Conservation (phyloP, 2,888 invertebrate genomes). For the Amphimallon solstitiale region DNA sequence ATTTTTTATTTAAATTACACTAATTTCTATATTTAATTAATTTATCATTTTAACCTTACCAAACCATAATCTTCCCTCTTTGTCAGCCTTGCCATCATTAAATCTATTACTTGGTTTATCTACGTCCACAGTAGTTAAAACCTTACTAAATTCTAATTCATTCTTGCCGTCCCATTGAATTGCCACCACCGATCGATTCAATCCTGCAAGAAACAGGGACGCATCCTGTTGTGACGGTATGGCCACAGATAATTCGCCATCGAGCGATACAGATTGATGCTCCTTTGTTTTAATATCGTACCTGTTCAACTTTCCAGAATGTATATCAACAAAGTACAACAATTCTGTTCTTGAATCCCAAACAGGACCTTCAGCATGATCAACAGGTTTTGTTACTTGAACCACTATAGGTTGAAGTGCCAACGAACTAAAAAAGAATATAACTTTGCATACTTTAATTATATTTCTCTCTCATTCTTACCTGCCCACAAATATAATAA, state of each 20-base stretch:
- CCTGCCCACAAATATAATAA: neutral
- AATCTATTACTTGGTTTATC: slow-evolving; percentile 65
- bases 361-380: slow-evolving; percentile 66
- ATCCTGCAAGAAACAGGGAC: slow-evolving; percentile 61
- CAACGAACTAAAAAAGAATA: slow-evolving; percentile 8
- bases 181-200: slow-evolving; percentile 61
- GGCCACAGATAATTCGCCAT: slow-evolving; percentile 60
- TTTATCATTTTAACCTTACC: slow-evolving; percentile 56
- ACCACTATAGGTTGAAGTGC: slow-evolving; percentile 35
- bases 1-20: neutral
- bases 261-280: slow-evolving; percentile 44
- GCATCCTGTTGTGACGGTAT: slow-evolving; percentile 61
- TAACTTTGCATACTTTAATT: neutral
- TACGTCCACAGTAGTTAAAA: slow-evolving; percentile 62
- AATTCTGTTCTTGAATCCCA: slow-evolving; percentile 62
- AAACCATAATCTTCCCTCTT: slow-evolving; percentile 67
- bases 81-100: slow-evolving; percentile 72
- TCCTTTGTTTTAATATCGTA: slow-evolving; percentile 58
- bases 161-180: slow-evolving; percentile 65
- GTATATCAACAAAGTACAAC: slow-evolving; percentile 66
- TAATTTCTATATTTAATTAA: slow-evolving; percentile 3
- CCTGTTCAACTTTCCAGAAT: slow-evolving; percentile 58
- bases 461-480: neutral
- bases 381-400: slow-evolving; percentile 49
- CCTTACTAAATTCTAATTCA: slow-evolving; percentile 8